Base-by-base conservation (phyloP, 2,113 vertebrate genomes). In the Tonatia bakeri region DNA sequence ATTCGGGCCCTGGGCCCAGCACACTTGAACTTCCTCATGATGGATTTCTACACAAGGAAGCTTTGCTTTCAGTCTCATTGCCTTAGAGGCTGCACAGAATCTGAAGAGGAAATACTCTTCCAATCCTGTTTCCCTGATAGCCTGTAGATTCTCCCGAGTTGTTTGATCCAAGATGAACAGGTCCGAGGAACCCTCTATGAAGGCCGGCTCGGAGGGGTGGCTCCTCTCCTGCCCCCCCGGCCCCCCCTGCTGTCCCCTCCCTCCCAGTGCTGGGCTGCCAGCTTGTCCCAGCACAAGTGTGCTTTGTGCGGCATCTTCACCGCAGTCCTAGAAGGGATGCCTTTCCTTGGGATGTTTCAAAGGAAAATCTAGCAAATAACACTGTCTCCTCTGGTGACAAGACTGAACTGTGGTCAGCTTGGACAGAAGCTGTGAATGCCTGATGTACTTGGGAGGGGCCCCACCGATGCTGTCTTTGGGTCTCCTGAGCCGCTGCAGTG, bases 281-380 rank as follows among this genome's bases (percentile, higher is more conserved):
- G 97, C 91, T 67, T 65, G 93, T 91, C 72, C 40, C 72, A 69
- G 81, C 97, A 98, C 97, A 98, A 97, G 73, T 54, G 20, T 65
- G 77, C 94, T 95, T 97, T 98, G 97, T 98, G 96, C 64, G 5
- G 5, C 67, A 50, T 85, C 64, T 77, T 88, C 75, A 73, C 43
- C 61, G 83, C 76, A 82, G 52, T 40, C 69, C 83, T 61, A 83
- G 73, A 79, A 92, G 61, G 94, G 56, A 9, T 28, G 19, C 50
- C 40, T 15, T 64, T 96, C 94, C 84, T 80, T 69, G 73, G 91
- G 92, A 85, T 56, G 26, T 77, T 96, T 97, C 79, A 94, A 80
- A 96, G 90, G 67, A 96, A 87, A 94, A 73, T 14, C 5, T 11
- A 47, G 88, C 84, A 52, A 45, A 0, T 5, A 76, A 40, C 3